These are phyloP conservation scores for Pangasius krempfi DNA, from an alignment of 2,797 vertebrate genomes.

Conservation along the genomic window DNA sequence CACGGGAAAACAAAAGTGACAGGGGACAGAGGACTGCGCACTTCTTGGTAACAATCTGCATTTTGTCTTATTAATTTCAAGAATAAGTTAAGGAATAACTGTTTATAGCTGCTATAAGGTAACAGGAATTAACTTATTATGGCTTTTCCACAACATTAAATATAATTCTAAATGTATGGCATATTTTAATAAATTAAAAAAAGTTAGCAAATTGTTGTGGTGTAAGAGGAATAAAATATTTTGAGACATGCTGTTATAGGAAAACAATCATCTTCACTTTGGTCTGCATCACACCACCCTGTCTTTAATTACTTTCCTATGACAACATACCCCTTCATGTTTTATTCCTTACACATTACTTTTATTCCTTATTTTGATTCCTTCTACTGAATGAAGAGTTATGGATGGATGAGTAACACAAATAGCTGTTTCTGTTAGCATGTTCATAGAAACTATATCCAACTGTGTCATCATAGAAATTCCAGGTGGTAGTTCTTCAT, in stretches of 20 bases:
- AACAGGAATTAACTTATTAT: neutral
- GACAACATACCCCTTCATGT: neutral
- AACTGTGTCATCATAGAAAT: constrained; percentile 5
- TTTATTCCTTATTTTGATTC: neutral
- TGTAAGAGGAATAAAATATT: neutral
- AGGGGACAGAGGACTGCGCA: neutral
- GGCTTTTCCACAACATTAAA: neutral
- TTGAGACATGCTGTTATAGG: neutral
- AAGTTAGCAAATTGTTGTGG: no score
- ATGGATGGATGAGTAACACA: constrained; percentile 16
- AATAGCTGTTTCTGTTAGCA: constrained; percentile 6
- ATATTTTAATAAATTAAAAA: neutral
- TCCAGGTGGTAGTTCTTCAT: constrained; percentile 13
- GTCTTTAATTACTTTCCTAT: neutral
- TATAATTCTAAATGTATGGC: neutral
- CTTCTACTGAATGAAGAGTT: constrained; percentile 7
- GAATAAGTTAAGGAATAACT: neutral
- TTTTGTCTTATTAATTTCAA: neutral
- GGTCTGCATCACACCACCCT: neutral
- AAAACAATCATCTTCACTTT: neutral
- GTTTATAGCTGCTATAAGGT: neutral
- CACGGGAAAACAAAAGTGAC: neutral
- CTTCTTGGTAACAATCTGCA: neutral
- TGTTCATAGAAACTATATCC: constrained; percentile 28
- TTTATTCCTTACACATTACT: constrained; percentile 7